Conservation (phyloP, 1,140 invertebrate species). For the Nymphalis io region DNA sequence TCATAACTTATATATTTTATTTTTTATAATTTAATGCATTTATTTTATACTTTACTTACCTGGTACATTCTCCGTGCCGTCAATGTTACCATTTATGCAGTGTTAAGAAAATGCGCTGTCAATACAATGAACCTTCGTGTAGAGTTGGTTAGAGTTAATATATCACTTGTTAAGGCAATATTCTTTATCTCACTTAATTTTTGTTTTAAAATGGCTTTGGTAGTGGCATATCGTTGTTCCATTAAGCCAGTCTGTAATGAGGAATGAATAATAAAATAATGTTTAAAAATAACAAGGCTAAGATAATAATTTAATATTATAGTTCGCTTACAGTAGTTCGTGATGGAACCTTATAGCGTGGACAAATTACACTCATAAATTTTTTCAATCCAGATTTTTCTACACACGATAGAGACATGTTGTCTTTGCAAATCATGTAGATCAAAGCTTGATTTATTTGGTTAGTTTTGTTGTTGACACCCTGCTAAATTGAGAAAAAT, state of each 20-base stretch:
- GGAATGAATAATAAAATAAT: conserved; percentile 8
- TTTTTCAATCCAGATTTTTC: conserved; percentile 33
- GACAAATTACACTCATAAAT: conserved; percentile 28
- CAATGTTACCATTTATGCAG: conserved; percentile 7
- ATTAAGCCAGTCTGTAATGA: conserved; percentile 19
- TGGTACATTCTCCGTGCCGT: conserved; percentile 16
- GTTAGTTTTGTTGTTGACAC: conserved; percentile 25
- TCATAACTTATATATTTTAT: conserved; percentile 5
- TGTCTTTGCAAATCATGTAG: conserved; percentile 36
- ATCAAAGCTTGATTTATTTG: conserved; percentile 35
- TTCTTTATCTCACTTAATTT: conserved; percentile 28
- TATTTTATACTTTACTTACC: conserved; percentile 16
- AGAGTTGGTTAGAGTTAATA: conserved; percentile 27
- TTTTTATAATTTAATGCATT: conserved; percentile 13
- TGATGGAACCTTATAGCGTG: conserved; percentile 25
- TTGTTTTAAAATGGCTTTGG: conserved; percentile 30
- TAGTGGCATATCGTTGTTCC: conserved; percentile 24
- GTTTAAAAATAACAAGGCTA: background rate
- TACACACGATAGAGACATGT: conserved; percentile 32
- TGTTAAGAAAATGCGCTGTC: conserved; percentile 26
- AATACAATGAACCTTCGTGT: conserved; percentile 29
- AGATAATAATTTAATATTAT: no score
- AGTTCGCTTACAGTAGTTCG: conserved; percentile 22
- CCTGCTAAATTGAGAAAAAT: conserved; percentile 25
- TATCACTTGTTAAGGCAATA: conserved; percentile 26